A percentile compares a stretch with the other conserved stretches of the same genome.
These are phyloP conservation scores for Hylaea fasciaria DNA, from an alignment of 2,888 invertebrate species.

Conservation along the genomic window DNA sequence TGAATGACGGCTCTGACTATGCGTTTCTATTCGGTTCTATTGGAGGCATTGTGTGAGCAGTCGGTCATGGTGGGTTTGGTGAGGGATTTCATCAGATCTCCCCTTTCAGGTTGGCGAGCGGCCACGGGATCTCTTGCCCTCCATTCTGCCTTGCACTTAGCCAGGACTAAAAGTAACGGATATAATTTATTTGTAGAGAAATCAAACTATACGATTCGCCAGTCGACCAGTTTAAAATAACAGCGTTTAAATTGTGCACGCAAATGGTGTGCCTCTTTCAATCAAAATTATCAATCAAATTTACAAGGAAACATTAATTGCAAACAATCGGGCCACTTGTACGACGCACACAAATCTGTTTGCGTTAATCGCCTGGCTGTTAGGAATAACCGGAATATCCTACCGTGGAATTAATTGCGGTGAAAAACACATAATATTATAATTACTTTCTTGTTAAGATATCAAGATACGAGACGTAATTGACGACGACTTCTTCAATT, in stretches of 20 bases:
- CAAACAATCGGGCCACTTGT: slow-evolving; percentile 44
- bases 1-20: too few species aligned
- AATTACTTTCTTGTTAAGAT: slow-evolving; percentile 24
- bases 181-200: not conserved
- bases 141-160: too few species aligned
- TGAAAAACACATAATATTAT: slow-evolving; percentile 39
- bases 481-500: too few species aligned
- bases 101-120: too few species aligned
- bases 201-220: not conserved
- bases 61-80: too few species aligned
- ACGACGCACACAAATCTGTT: slow-evolving; percentile 46
- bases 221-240: not conserved
- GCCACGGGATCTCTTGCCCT: too few species aligned
- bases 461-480: too few species aligned
- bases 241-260: slow-evolving; percentile 23
- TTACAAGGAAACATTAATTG: slow-evolving; percentile 38
- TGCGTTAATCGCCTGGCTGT: slow-evolving; percentile 48
- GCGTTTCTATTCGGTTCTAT: too few species aligned
- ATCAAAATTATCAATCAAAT: too few species aligned
- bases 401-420: slow-evolving; percentile 41
- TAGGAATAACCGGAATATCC: slow-evolving; percentile 48
- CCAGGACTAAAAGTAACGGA: too few species aligned
- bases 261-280: slow-evolving; percentile 32
- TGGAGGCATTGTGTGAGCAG: too few species aligned
- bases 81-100: too few species aligned